phyloP scores from a whole-genome alignment of 2,113 vertebrate species.

The Passer montanus region DNA sequence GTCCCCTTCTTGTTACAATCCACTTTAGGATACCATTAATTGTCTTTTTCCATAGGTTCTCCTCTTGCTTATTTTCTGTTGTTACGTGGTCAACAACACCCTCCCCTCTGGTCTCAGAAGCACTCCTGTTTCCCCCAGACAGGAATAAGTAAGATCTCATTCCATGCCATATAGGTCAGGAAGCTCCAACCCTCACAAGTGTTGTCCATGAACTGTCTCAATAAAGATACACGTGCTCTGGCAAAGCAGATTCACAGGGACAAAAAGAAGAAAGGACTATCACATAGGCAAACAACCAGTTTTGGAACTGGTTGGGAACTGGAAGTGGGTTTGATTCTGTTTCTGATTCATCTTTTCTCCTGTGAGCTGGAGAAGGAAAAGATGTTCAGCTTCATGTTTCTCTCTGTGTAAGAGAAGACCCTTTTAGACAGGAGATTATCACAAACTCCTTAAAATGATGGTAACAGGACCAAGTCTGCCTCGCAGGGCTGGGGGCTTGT shows the following conservation, averaged over 20 bases:
- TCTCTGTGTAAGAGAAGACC: background rate
- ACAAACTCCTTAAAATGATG: background rate
- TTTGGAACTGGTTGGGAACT: background rate
- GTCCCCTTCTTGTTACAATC: background rate
- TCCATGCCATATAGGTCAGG: background rate
- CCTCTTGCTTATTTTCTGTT: background rate
- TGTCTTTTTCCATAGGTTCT: background rate
- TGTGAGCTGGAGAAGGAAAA: background rate
- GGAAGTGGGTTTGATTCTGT: background rate
- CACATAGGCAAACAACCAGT: accelerated
- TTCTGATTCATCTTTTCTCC: background rate
- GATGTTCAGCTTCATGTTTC: background rate
- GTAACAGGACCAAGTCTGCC: background rate
- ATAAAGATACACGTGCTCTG: background rate
- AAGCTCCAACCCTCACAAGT: background rate
- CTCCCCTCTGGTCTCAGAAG: background rate
- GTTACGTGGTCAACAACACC: background rate
- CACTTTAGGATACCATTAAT: background rate
- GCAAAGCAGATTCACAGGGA: background rate
- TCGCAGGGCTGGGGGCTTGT: background rate
- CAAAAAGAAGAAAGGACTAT: background rate
- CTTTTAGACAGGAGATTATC: background rate
- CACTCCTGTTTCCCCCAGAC: background rate
- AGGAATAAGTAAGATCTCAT: background rate
- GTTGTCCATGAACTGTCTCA: background rate